Base-by-base conservation (phyloP, 1,140 invertebrate genomes). In the Matsumurasca onukii region DNA sequence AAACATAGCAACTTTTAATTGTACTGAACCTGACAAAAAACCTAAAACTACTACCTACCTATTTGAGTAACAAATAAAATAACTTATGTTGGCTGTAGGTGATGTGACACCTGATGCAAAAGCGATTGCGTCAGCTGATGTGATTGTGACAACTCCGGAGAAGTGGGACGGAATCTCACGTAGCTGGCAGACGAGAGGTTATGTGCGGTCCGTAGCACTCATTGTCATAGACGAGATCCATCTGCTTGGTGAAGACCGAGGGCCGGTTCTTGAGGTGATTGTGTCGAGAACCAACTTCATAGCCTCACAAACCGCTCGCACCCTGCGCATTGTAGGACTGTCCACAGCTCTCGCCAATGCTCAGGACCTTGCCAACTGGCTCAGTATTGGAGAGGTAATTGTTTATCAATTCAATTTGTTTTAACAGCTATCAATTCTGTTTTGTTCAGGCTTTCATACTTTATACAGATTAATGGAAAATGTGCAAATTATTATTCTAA, bases 151-250 rank as follows among this genome's bases (percentile, higher is more conserved):
- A 1, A 99, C 98, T 0, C 98, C 98, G 0, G 98, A 99, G 81
- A 99, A 99, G 80, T 99, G 98, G 98, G 98, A 99, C 79, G 97
- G 97, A 70, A 94, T 99, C 67, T 98, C 94, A 79, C 86, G 98
- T 72, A 95, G 93, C 69, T 99, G 97, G 96, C 96, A 98, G 75
- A 98, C 93, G 0, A 86, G 98, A 72, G 91, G 89, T 80, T 99
- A 99, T 76, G 97, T 99, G 0, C 89, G 87, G 69, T 86, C 95
- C 75, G 98, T 99, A 0, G 89, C 91, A 0, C 81, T 99, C 0
- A 94, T 99, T 68, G 89, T 99, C 25, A 98, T 99, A 74, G 98
- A 99, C 80, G 98, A 99, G 82, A 99, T 99, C 73, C 98, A 99
- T 84, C 81, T 99, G 30, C 82, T 99, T 49, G 98, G 95, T 69